These are phyloP conservation scores for Lissocephala sabroskyi DNA, from an alignment of 2,888 invertebrate genomes.

Conservation along the genomic window DNA sequence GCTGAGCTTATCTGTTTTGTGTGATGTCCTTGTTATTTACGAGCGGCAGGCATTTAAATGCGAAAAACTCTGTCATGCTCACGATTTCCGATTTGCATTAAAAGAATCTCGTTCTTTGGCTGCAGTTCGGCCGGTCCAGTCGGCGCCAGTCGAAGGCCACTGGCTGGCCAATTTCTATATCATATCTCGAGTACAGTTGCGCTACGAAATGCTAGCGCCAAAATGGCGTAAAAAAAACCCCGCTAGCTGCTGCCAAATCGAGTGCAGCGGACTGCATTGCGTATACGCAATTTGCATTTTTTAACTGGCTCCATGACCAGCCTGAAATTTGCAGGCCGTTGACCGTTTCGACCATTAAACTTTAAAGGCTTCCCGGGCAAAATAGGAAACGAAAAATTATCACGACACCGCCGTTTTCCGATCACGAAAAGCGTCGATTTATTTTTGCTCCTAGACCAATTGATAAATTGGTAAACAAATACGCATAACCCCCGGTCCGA, in stretches of 20 bases:
- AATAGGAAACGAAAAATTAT: too few relatives aligned
- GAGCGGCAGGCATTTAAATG: too few relatives aligned
- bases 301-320: too few relatives aligned
- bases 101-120: too few relatives aligned
- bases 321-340: too few relatives aligned
- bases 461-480: conserved; percentile 12
- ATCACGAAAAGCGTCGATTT: not conserved
- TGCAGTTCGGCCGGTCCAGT: conserved; percentile 37
- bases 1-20: too few relatives aligned
- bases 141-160: conserved; percentile 47
- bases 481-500: conserved; percentile 25
- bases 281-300: not conserved
- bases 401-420: too few relatives aligned
- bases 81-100: too few relatives aligned
- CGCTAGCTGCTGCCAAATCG: conserved; percentile 49
- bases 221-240: conserved; percentile 38
- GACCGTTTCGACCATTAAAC: too few relatives aligned
- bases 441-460: conserved; percentile 10
- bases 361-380: too few relatives aligned
- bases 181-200: conserved; percentile 8
- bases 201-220: conserved; percentile 54
- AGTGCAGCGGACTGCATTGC: conserved; percentile 10
- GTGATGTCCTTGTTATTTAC: too few relatives aligned
- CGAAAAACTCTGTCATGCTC: too few relatives aligned
- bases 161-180: conserved; percentile 51